phyloP scores from a whole-genome alignment of 2,888 invertebrate genomes.

The Lasius platythorax region DNA sequence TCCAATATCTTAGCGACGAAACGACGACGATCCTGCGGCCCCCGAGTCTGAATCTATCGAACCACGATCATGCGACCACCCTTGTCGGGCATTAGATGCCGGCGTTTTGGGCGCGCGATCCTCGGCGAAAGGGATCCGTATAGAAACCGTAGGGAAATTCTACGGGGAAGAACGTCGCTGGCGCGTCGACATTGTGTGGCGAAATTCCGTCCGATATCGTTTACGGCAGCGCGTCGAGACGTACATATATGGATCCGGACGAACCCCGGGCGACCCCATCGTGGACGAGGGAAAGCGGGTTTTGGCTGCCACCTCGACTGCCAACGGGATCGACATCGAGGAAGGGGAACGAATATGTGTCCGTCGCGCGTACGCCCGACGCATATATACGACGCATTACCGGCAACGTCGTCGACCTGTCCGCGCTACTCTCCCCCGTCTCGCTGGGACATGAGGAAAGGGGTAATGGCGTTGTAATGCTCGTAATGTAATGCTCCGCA shows the following conservation, averaged over 20 bases:
- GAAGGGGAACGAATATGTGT: slow-evolving; percentile 69
- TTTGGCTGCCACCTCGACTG: not conserved
- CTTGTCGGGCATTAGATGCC: slow-evolving; percentile 40
- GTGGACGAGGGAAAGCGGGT: slow-evolving; percentile 12
- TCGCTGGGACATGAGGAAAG: slow-evolving; percentile 10
- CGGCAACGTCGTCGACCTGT: slow-evolving; percentile 51
- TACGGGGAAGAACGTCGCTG: not conserved
- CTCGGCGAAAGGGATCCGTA: not conserved
- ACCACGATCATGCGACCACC: not conserved
- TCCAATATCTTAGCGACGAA: not conserved
- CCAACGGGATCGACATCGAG: slow-evolving; percentile 37
- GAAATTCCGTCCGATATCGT: slow-evolving; percentile 49
- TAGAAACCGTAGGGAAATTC: slow-evolving; percentile 33
- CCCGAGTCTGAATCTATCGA: slow-evolving; percentile 11
- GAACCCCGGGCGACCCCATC: slow-evolving; percentile 17
- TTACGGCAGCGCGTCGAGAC: slow-evolving; percentile 47
- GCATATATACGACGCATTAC: slow-evolving; percentile 79
- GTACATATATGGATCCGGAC: slow-evolving; percentile 35
- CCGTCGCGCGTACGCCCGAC: slow-evolving; percentile 60
- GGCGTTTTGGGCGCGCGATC: not conserved
- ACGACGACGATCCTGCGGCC: not conserved
- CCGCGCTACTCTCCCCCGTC: slow-evolving; percentile 20
- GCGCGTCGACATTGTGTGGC: slow-evolving; percentile 33
- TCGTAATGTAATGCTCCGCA: slow-evolving; percentile 71
- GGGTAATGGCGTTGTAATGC: slow-evolving; percentile 63